Percentiles rank a stretch among this genome's conserved stretches.
These are phyloP conservation scores for Silurus glanis DNA, from an alignment of 2,113 vertebrate genomes.

Conservation along the genomic window DNA sequence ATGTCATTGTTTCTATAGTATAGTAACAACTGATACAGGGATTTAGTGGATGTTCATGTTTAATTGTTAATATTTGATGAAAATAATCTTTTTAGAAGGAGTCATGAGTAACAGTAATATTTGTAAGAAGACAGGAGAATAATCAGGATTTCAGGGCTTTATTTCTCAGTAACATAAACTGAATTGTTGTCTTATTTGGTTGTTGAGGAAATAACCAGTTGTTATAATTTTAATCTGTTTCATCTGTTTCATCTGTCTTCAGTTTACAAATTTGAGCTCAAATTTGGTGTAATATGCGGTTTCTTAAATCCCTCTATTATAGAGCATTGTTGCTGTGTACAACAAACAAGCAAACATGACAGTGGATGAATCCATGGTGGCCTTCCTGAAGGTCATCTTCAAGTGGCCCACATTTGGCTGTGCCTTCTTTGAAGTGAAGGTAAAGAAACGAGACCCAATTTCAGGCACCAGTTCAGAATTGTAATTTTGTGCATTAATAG, in stretches of 20 bases:
- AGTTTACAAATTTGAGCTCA: background rate
- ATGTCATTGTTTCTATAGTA: background rate
- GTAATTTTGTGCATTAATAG: background rate
- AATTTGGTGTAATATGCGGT: background rate
- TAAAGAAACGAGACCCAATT: constrained; percentile 52
- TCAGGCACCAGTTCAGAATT: background rate
- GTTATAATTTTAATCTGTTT: background rate
- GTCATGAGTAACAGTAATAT: background rate
- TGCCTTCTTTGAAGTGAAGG: constrained; percentile 98
- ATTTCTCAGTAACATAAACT: background rate
- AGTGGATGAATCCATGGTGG: constrained; percentile 81
- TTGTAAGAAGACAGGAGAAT: background rate
- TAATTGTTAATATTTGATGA: background rate
- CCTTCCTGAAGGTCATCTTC: constrained; percentile 82
- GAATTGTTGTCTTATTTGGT: background rate
- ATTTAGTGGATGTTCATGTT: background rate
- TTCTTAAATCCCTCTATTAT: constrained; percentile 16
- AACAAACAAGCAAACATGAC: constrained; percentile 79
- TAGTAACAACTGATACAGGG: background rate
- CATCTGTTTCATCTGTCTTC: background rate
- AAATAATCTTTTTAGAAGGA: background rate
- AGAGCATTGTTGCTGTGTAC: constrained; percentile 71
- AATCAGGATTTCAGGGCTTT: background rate
- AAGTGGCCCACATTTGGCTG: constrained; percentile 94
- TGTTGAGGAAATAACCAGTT: background rate